Percentiles rank a stretch among this genome's conserved stretches.
These are phyloP conservation scores for Alexandromys fortis DNA, from an alignment of 2,113 vertebrate species.

Conservation along the genomic window DNA sequence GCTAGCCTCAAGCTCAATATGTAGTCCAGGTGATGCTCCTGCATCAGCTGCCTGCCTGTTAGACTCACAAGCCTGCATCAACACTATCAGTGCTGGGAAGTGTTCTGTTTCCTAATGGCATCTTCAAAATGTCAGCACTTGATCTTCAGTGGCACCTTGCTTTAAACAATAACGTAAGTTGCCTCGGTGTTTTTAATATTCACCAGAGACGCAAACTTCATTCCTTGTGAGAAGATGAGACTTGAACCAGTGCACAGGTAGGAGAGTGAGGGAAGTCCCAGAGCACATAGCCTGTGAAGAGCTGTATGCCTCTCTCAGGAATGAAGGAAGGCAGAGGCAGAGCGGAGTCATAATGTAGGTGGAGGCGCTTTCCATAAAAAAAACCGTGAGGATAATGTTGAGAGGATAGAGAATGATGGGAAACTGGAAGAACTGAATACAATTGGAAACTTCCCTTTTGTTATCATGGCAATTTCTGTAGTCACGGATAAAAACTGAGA, in stretches of 20 bases:
- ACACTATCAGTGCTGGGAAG: not conserved
- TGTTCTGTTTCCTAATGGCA: not conserved
- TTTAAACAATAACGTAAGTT: not conserved
- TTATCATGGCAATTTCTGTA: slow-evolving; percentile 13
- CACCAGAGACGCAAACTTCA: not conserved
- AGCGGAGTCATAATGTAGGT: not conserved
- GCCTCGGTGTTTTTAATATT: not conserved
- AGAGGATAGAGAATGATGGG: not conserved
- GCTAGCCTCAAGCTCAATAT: not conserved
- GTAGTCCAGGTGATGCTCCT: not conserved
- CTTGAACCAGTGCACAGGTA: not conserved
- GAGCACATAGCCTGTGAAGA: not conserved
- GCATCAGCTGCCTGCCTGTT: no score
- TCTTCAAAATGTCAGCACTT: not conserved
- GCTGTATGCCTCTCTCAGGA: not conserved
- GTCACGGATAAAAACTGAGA: not conserved
- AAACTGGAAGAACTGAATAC: not conserved
- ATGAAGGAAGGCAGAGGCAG: not conserved
- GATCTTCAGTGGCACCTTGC: not conserved
- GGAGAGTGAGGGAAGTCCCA: not conserved
- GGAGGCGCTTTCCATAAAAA: not conserved
- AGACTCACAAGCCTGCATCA: not conserved
- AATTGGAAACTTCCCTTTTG: not conserved
- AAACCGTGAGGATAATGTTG: not conserved
- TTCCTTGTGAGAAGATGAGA: not conserved